These are phyloP conservation scores for Eutolmus rufibarbis DNA, from an alignment of 2,888 invertebrate genomes.

Conservation along the genomic window DNA sequence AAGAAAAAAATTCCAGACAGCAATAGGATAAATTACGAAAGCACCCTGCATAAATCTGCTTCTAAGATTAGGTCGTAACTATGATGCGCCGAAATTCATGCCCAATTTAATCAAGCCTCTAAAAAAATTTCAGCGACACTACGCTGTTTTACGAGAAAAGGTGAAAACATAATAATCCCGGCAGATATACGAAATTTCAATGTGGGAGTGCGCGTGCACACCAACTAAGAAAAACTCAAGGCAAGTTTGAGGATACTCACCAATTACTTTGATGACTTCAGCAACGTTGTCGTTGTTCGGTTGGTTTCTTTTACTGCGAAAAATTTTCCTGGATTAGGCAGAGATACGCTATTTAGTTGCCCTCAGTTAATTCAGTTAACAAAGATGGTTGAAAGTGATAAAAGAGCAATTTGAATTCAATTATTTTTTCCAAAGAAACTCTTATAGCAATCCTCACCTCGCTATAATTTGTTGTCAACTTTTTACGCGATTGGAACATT, in stretches of 20 bases:
- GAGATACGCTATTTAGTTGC: neutral
- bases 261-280: neutral
- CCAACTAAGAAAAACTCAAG: neutral
- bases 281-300: neutral
- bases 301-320: neutral
- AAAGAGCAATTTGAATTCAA: neutral
- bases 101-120: neutral
- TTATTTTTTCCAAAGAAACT: neutral
- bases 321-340: neutral
- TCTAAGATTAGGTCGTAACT: neutral
- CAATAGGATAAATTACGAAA: neutral
- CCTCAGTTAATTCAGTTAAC: neutral
- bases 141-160: neutral
- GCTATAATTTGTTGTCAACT: neutral
- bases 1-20: neutral
- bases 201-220: neutral
- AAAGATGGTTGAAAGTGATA: neutral
- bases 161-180: neutral
- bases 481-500: neutral
- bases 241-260: neutral
- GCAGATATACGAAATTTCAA: neutral
- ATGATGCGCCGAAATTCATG: neutral
- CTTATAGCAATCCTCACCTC: neutral
- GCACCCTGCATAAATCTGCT: neutral
- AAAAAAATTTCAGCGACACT: neutral